A percentile compares a stretch with the other conserved stretches of the same genome.
Conservation (phyloP, 2,888 invertebrate species). For the Pollenia griseotomentosa region DNA sequence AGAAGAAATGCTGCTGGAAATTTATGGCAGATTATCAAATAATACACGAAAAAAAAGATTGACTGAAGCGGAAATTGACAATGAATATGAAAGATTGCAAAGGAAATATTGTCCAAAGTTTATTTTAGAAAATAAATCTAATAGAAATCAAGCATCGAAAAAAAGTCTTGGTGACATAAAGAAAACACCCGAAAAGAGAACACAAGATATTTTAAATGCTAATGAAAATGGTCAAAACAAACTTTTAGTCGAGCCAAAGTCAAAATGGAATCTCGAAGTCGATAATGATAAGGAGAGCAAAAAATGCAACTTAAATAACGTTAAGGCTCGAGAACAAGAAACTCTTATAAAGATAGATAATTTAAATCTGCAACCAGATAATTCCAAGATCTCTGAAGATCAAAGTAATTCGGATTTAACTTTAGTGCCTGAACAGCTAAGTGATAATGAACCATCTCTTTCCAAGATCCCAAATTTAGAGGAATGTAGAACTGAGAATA, state of each 20-base stretch:
- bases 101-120: slow-evolving; percentile 13
- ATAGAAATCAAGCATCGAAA: neutral
- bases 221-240: neutral
- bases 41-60: neutral
- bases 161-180: neutral
- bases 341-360: neutral
- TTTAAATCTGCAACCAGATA: neutral
- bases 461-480: neutral
- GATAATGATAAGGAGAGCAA: neutral
- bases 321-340: neutral
- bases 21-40: neutral
- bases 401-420: slow-evolving; percentile 3
- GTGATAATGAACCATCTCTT: neutral
- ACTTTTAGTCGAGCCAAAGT: neutral
- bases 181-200: neutral
- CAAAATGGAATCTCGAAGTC: neutral
- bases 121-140: neutral
- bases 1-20: neutral
- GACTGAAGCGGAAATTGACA: neutral
- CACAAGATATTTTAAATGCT: neutral
- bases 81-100: slow-evolving; percentile 42
- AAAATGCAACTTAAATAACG: neutral
- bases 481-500: too few relatives aligned
- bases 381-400: neutral
- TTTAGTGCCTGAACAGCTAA: neutral